Evolutionary conservation across 2,888 invertebrate species (phyloP), one percentile per base, ranked within the genome.

Genomic region (Cheilosia variabilis): DNA sequence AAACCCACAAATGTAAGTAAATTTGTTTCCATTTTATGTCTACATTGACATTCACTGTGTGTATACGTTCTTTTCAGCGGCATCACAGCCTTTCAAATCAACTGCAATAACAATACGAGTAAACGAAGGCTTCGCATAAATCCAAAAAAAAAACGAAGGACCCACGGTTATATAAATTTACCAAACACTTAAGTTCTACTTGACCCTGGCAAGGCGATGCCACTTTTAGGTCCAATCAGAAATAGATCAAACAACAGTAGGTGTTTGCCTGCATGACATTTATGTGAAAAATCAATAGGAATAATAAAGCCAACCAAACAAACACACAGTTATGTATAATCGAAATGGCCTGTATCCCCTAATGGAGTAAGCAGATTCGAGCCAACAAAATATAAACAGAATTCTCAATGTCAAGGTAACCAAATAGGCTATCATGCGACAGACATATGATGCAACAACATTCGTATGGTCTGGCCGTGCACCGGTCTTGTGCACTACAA

Each of bases 361-460:
- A 71, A 60, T 60, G 24, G 71, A 50, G 37, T 47, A 13, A 43
- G 41, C 24, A 71, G 43, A 34, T 37, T 27, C 50, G n/a, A 60
- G 34, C 5, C 10, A 45, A 41, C 17, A 62, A 66, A 22, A 45
- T 45, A 63, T 13, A 57, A 65, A 65, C 57, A 71, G 22, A 66
- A 31, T 34, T 60, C 15, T 47, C 68, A 68, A 75, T 80, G 80
- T 75, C 80, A 80, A 80, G 80, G 80, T 75, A 50, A 80, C 75
- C 34, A 68, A 80, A 68, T 63, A 73, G 60, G 31, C 31, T 62
- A 66, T 80, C 45, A 66, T 68, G 47, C 68, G 68, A 75, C 62
- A 80, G 57, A 57, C 41, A 58, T 66, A 17, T 4, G 15, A 47
- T 60, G 31, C 53, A 58, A 72, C 27, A 41, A 55, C 50, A 37